Evolutionary conservation across 1,140 invertebrate species (phyloP).

Genomic region (Heliconius congener): DNA sequence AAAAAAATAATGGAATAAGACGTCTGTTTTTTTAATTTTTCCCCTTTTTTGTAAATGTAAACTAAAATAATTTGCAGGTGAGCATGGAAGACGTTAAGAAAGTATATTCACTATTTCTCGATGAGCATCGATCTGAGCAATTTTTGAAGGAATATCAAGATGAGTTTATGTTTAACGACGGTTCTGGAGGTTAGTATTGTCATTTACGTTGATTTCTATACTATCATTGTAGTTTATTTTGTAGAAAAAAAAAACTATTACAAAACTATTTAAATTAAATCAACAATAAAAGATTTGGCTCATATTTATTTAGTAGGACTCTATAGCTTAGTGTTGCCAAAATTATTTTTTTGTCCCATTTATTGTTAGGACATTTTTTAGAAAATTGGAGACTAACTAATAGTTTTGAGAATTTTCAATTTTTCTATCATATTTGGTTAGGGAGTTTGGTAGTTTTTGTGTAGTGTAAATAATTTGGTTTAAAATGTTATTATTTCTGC

Average conservation of each 20-base stretch:
- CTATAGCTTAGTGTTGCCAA: too few relatives aligned
- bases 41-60: neutral
- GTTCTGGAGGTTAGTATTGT: conserved; percentile 56
- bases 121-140: conserved; percentile 95
- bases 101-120: conserved; percentile 96
- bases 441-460: too few relatives aligned
- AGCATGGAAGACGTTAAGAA: conserved; percentile 96
- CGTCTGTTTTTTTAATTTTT: neutral
- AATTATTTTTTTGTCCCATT: too few relatives aligned
- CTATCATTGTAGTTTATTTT: neutral
- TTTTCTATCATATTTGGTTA: too few relatives aligned
- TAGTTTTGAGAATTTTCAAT: too few relatives aligned
- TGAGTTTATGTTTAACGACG: conserved; percentile 95
- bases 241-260: neutral
- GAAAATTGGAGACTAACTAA: too few relatives aligned
- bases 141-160: conserved; percentile 98
- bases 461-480: too few relatives aligned
- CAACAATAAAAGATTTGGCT: too few relatives aligned
- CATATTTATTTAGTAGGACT: too few relatives aligned
- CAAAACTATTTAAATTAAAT: too few relatives aligned
- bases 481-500: too few relatives aligned
- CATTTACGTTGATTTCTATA: neutral
- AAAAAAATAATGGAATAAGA: neutral
- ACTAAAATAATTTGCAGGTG: conserved; percentile 77
- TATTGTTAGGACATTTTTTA: too few relatives aligned